Evolutionary conservation across 2,888 invertebrate species (phyloP).

Genomic region (Elmis aenea): DNA sequence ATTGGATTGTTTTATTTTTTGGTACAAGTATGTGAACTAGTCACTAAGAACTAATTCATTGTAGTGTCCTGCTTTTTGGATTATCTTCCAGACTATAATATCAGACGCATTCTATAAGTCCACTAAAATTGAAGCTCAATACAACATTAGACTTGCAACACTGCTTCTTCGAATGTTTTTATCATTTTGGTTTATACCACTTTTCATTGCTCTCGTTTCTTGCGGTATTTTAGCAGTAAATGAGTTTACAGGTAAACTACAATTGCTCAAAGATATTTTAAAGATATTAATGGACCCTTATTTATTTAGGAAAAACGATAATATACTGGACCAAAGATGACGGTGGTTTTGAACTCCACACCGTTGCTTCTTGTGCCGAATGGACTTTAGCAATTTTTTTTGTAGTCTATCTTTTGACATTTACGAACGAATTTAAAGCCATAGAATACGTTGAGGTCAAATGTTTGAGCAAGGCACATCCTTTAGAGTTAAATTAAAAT

Average conservation of each 20-base stretch:
- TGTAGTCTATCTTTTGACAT: constrained; percentile 15
- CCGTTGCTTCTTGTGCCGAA: constrained; percentile 18
- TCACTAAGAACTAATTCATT: no score
- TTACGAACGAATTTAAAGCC: constrained; percentile 17
- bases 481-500: no score
- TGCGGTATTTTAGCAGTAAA: constrained; percentile 2
- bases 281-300: no score
- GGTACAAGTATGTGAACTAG: constrained; percentile 72
- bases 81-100: constrained; percentile 6
- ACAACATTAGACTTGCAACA: constrained; percentile 1
- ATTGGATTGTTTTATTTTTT: constrained; percentile 74
- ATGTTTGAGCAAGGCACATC: no score
- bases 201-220: not conserved
- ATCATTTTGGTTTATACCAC: constrained; percentile 5
- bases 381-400: constrained; percentile 18
- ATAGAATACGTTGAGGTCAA: no score
- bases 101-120: constrained; percentile 1
- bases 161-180: constrained; percentile 5
- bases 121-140: not conserved
- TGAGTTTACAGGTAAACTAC: constrained; percentile 10
- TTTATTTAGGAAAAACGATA: constrained; percentile 3
- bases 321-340: constrained; percentile 23
- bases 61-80: no score
- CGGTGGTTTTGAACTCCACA: constrained; percentile 16
- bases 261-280: no score